These are phyloP conservation scores for Thereva nobilitata DNA, from an alignment of 2,888 invertebrate species.

Conservation along the genomic window DNA sequence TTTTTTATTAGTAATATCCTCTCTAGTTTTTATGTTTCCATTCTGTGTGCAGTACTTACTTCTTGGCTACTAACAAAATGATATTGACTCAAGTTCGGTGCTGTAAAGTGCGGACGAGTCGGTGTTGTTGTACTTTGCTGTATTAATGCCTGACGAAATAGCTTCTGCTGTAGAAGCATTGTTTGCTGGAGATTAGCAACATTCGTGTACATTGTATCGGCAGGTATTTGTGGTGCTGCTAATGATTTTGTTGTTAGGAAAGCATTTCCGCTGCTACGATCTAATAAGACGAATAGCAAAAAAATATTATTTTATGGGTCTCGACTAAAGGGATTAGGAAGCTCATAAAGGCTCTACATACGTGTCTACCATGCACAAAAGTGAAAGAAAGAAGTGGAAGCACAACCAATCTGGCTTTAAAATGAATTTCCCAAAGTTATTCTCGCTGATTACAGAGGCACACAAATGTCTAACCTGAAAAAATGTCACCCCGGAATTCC, in stretches of 20 bases:
- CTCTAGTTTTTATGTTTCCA: neutral
- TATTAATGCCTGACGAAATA: slow-evolving; percentile 62
- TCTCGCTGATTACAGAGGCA: no score
- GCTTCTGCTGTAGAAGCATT: slow-evolving; percentile 69
- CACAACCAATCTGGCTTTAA: no score
- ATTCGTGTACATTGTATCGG: slow-evolving; percentile 73
- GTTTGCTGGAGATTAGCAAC: slow-evolving; percentile 70
- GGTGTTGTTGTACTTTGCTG: slow-evolving; percentile 50
- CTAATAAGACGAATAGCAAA: neutral
- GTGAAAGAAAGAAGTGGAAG: no score
- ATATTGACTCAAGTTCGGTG: slow-evolving; percentile 64
- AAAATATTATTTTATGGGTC: no score
- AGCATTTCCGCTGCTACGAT: neutral
- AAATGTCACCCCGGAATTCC: no score
- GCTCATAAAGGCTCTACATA: no score
- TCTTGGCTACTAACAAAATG: slow-evolving; percentile 65
- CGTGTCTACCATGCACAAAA: no score
- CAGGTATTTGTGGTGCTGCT: slow-evolving; percentile 48
- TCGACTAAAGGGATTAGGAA: no score
- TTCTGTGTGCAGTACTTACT: slow-evolving; percentile 49
- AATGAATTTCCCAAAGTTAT: no score
- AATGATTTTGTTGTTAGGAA: neutral
- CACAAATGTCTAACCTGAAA: no score
- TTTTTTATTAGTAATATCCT: neutral
- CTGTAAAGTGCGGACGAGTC: slow-evolving; percentile 58